phyloP scores from a whole-genome alignment of 2,888 invertebrate species.

The Agonopterix subpropinquella region DNA sequence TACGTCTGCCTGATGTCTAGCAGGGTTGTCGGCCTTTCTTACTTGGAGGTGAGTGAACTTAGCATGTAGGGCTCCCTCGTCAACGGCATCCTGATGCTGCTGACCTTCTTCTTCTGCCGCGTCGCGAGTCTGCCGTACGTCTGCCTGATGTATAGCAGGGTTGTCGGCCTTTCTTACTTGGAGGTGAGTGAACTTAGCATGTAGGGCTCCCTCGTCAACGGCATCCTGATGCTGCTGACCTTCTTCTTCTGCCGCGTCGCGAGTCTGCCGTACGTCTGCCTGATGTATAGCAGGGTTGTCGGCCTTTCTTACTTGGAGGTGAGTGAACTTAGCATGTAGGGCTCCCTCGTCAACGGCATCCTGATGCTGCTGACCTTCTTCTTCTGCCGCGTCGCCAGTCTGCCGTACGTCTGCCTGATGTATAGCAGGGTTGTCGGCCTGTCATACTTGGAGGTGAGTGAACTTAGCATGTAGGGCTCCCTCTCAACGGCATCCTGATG shows the following conservation, averaged over 20 bases:
- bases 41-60: no score
- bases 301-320: constrained; percentile 76
- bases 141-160: constrained; percentile 78
- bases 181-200: no score
- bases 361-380: constrained; percentile 84
- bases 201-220: constrained; percentile 81
- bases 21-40: no score
- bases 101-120: constrained; percentile 82
- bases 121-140: constrained; percentile 85
- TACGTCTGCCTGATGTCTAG: no score
- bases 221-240: constrained; percentile 81
- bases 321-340: no score
- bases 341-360: constrained; percentile 81
- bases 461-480: no score
- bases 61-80: no score
- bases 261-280: constrained; percentile 83
- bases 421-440: constrained; percentile 75
- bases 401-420: constrained; percentile 82
- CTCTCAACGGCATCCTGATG: constrained; percentile 84
- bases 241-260: constrained; percentile 84
- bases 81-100: constrained; percentile 84
- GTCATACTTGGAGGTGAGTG: constrained; percentile 75
- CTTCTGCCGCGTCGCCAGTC: constrained; percentile 82
- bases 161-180: constrained; percentile 70
- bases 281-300: constrained; percentile 76